Evolutionary conservation across 2,113 vertebrate species (phyloP).

Genomic region (Procavia capensis): DNA sequence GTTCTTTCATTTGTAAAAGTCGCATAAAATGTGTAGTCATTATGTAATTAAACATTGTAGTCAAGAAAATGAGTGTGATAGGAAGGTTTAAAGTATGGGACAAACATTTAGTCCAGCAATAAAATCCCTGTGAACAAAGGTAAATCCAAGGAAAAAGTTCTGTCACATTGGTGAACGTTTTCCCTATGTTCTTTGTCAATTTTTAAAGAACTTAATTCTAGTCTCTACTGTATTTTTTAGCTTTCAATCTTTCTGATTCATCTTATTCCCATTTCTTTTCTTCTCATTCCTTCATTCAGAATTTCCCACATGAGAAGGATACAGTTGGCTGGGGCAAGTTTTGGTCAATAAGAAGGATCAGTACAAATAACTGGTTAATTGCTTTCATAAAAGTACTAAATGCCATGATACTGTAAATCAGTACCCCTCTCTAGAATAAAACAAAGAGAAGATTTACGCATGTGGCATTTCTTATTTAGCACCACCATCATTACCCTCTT

Average conservation of each 20-base stretch:
- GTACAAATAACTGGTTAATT: not conserved
- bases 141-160: not conserved
- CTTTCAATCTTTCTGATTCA: not conserved
- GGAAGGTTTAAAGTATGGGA: not conserved
- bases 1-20: conserved; percentile 13
- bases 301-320: not conserved
- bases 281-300: not conserved
- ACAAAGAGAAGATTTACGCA: not conserved
- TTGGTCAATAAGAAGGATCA: not conserved
- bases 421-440: not conserved
- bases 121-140: conserved; percentile 20
- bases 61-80: not conserved
- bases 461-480: not conserved
- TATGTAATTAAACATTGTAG: not conserved
- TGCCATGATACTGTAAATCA: not conserved
- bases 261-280: not conserved
- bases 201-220: not conserved
- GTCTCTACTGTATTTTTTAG: not conserved
- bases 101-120: not conserved
- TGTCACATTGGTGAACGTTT: not conserved
- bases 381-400: not conserved
- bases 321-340: not conserved
- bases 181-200: not conserved
- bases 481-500: not conserved
- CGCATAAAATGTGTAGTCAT: not conserved